These are phyloP conservation scores for Myotis daubentonii DNA, from an alignment of 2,797 vertebrate genomes.

Conservation along the genomic window DNA sequence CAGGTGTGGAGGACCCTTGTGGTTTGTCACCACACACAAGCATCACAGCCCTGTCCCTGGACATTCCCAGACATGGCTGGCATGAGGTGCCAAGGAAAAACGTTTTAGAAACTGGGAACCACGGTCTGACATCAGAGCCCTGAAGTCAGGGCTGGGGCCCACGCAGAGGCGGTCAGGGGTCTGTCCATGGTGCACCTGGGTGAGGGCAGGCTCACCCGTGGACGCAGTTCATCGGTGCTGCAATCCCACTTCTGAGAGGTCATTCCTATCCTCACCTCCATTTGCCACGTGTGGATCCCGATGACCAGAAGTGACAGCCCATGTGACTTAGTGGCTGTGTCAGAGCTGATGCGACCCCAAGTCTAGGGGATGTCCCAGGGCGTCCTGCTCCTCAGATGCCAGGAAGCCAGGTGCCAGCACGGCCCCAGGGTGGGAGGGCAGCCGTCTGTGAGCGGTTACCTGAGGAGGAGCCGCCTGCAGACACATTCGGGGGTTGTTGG, in stretches of 20 bases:
- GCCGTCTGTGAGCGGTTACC: background rate
- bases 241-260: background rate
- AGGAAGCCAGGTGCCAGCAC: background rate
- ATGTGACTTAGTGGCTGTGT: too few species aligned
- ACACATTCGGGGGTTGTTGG: background rate
- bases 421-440: too few species aligned
- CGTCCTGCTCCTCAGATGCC: background rate
- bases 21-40: rapidly evolving
- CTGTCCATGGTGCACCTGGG: too few species aligned
- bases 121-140: rapidly evolving
- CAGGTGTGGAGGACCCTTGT: rapidly evolving
- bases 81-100: background rate
- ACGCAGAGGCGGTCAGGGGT: background rate
- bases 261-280: background rate
- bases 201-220: background rate
- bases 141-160: background rate
- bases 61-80: background rate
- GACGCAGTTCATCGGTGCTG: background rate
- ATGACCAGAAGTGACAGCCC: too few species aligned
- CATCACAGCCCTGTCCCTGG: rapidly evolving
- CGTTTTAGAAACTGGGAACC: background rate
- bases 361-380: too few species aligned
- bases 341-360: too few species aligned
- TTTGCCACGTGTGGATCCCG: background rate
- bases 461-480: background rate